These are phyloP conservation scores for Urocynchramus pylzowi DNA, from an alignment of 2,113 vertebrate genomes.

Conservation along the genomic window DNA sequence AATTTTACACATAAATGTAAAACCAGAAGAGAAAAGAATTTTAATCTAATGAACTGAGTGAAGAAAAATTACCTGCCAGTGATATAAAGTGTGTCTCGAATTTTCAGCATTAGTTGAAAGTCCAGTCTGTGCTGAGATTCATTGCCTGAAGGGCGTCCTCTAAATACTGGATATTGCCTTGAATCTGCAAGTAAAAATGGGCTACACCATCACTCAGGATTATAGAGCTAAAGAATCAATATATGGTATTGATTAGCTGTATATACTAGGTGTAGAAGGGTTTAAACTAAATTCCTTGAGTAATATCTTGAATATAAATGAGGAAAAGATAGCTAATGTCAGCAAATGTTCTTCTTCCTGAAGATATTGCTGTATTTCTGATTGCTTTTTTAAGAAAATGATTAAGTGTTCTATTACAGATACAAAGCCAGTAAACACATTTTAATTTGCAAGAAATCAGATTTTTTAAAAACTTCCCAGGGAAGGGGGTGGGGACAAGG, in stretches of 20 bases:
- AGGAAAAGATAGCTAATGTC: constrained; percentile 69
- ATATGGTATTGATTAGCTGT: constrained; percentile 79
- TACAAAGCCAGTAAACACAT: constrained; percentile 41
- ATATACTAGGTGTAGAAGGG: constrained; percentile 80
- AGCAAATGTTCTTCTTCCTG: constrained; percentile 67
- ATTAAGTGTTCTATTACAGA: constrained; percentile 59
- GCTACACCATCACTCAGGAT: constrained; percentile 81
- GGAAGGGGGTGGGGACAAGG: too few species aligned
- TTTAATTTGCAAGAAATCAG: constrained; percentile 7
- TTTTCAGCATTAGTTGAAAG: constrained; percentile 99
- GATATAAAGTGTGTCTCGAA: constrained; percentile 98
- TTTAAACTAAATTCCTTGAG: constrained; percentile 80
- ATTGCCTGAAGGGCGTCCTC: constrained; percentile 95
- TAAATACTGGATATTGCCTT: constrained; percentile 96
- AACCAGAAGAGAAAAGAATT: constrained; percentile 74
- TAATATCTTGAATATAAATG: constrained; percentile 80
- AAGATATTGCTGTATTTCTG: constrained; percentile 43
- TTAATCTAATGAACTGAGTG: constrained; percentile 86
- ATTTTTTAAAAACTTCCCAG: not conserved
- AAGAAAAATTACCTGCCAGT: constrained; percentile 93
- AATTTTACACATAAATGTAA: constrained; percentile 73
- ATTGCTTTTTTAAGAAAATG: constrained; percentile 63
- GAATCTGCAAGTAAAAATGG: constrained; percentile 87
- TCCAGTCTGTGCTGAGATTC: constrained; percentile 97
- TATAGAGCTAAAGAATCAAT: constrained; percentile 78